Conservation (phyloP, 2,797 vertebrate species). For the Cynodonichthys magdalenae region DNA sequence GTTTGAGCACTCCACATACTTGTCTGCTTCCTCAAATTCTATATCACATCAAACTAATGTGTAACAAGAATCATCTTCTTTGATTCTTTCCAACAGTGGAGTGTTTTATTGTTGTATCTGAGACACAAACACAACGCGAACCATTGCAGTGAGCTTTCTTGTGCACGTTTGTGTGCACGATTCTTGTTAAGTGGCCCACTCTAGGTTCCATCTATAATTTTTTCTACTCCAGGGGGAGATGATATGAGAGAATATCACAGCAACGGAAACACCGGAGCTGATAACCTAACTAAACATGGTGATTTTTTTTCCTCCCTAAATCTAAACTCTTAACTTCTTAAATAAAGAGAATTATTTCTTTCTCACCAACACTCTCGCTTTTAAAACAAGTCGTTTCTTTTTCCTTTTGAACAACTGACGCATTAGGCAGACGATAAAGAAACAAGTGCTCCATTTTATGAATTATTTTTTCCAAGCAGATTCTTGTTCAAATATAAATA, state of each 20-base stretch:
- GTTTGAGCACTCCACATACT: background rate
- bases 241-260: slow-evolving; percentile 42
- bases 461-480: slow-evolving; percentile 8
- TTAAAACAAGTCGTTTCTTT: slow-evolving; percentile 8
- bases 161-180: slow-evolving; percentile 6
- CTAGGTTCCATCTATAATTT: background rate
- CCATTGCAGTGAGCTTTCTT: background rate
- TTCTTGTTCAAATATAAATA: slow-evolving; percentile 1
- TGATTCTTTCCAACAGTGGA: slow-evolving; percentile 37
- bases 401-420: slow-evolving; percentile 34
- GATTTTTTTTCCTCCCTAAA: slow-evolving; percentile 6
- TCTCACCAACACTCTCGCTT: slow-evolving; percentile 21
- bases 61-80: slow-evolving; percentile 40
- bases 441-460: slow-evolving; percentile 26
- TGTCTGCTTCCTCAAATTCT: slow-evolving; percentile 40
- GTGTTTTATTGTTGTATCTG: slow-evolving; percentile 27
- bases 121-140: slow-evolving; percentile 1
- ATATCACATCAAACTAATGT: slow-evolving; percentile 26
- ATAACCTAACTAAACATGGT: slow-evolving; percentile 14
- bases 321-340: slow-evolving; percentile 11
- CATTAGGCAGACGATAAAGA: slow-evolving; percentile 1
- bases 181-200: slow-evolving; percentile 26
- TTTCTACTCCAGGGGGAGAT: slow-evolving; percentile 26
- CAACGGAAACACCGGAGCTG: slow-evolving; percentile 27
- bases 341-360: slow-evolving; percentile 2